Percentiles rank a stretch among this genome's conserved stretches.
Conservation (phyloP, 2,797 vertebrate genomes). For the Cyprinodon diabolis region DNA sequence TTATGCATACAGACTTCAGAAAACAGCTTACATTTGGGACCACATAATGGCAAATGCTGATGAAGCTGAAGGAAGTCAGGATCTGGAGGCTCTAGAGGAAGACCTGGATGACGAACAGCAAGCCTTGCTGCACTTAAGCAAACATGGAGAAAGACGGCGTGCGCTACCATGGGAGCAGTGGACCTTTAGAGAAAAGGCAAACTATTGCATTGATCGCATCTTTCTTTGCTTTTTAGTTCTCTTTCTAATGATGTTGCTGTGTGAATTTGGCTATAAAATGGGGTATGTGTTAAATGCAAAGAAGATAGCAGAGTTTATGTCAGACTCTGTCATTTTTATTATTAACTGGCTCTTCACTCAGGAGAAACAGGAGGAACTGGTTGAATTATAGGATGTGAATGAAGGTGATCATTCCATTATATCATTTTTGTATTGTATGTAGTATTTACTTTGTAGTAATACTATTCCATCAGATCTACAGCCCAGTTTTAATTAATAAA, state of each 20-base stretch:
- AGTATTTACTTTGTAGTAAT: slow-evolving; percentile 1
- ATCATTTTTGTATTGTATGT: slow-evolving; percentile 15
- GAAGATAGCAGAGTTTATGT: slow-evolving; percentile 57
- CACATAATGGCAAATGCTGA: slow-evolving; percentile 64
- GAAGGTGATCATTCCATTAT: background rate
- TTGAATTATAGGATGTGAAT: slow-evolving; percentile 68
- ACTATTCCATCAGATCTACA: background rate
- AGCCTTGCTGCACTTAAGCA: slow-evolving; percentile 61
- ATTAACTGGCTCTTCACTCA: slow-evolving; percentile 69
- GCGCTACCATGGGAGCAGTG: slow-evolving; percentile 76
- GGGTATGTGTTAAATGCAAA: slow-evolving; percentile 73
- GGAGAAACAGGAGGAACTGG: slow-evolving; percentile 68
- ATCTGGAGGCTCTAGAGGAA: slow-evolving; percentile 59
- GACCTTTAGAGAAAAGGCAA: slow-evolving; percentile 74
- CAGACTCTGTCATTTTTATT: slow-evolving; percentile 49
- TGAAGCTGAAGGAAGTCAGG: slow-evolving; percentile 27
- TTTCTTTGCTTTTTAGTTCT: slow-evolving; percentile 70
- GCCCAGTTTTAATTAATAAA: slow-evolving; percentile 1
- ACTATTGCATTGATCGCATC: slow-evolving; percentile 72
- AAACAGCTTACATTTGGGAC: slow-evolving; percentile 17
- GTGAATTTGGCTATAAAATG: slow-evolving; percentile 72
- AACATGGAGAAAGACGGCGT: slow-evolving; percentile 54
- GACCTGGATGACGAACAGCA: slow-evolving; percentile 47
- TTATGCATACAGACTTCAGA: slow-evolving; percentile 1
- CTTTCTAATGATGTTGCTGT: slow-evolving; percentile 58